These are phyloP conservation scores for Saccostrea cuccullata DNA, from an alignment of 1,140 invertebrate species.

Conservation along the genomic window DNA sequence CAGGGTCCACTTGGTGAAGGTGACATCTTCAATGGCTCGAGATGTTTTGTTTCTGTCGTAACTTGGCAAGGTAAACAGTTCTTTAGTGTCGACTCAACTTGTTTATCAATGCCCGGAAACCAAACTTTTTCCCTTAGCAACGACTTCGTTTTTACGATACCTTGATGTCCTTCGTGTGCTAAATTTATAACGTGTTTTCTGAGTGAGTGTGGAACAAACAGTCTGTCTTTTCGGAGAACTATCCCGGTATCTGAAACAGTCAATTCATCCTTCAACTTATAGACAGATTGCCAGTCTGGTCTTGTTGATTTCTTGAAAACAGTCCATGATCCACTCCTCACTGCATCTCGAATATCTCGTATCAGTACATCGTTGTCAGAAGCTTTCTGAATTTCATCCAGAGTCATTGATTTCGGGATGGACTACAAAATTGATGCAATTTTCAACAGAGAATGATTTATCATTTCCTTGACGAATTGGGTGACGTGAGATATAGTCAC, in stretches of 20 bases:
- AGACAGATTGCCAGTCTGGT: background rate
- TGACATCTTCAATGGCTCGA: conserved; percentile 56
- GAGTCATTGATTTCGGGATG: conserved; percentile 39
- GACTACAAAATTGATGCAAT: conserved; percentile 45
- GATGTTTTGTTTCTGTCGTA: conserved; percentile 18
- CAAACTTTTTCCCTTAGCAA: conserved; percentile 45
- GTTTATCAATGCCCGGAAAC: background rate
- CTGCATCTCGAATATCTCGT: background rate
- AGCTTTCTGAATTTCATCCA: conserved; percentile 39
- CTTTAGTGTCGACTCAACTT: background rate
- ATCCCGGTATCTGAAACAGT: background rate
- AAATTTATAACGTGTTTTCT: background rate
- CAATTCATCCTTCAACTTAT: background rate
- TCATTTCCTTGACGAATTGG: background rate
- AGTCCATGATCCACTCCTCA: background rate
- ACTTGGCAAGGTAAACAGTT: too few species aligned
- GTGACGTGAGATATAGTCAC: conserved; percentile 48
- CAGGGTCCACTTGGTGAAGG: conserved; percentile 58
- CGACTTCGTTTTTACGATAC: conserved; percentile 70
- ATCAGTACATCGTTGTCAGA: background rate
- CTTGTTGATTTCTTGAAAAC: background rate
- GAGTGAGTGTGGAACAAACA: conserved; percentile 30
- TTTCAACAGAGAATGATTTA: background rate
- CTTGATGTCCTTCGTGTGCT: conserved; percentile 73
- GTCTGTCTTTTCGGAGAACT: conserved; percentile 40